Conservation (phyloP, 1,140 invertebrate genomes). For the Scaptomyza pallida region DNA sequence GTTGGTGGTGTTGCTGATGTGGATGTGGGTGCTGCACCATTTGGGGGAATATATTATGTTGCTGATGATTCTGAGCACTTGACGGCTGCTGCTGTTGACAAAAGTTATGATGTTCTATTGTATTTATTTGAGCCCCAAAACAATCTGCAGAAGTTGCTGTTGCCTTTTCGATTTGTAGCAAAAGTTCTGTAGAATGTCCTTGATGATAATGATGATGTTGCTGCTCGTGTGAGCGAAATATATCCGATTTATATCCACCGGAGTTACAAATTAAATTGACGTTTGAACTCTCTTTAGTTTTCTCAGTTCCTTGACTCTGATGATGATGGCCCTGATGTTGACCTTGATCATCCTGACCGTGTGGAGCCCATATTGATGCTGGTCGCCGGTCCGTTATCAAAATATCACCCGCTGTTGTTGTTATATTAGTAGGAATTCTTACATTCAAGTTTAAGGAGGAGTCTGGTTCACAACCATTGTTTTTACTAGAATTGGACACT, state of each 20-base stretch:
- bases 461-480: slow-evolving; percentile 74
- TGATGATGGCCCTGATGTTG: no score
- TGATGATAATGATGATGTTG: slow-evolving; percentile 12
- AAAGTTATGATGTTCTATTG: slow-evolving; percentile 41
- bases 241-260: slow-evolving; percentile 4
- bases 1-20: slow-evolving; percentile 44
- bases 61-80: slow-evolving; percentile 58
- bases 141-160: not conserved
- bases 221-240: slow-evolving; percentile 28
- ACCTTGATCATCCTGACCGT: slow-evolving; percentile 8
- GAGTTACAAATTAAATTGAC: slow-evolving; percentile 16
- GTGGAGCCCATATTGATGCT: slow-evolving; percentile 60
- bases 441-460: slow-evolving; percentile 65
- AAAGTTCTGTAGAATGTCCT: slow-evolving; percentile 39
- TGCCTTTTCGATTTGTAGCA: slow-evolving; percentile 66
- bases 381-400: slow-evolving; percentile 45
- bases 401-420: slow-evolving; percentile 69
- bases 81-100: slow-evolving; percentile 53
- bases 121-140: slow-evolving; percentile 38
- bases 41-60: slow-evolving; percentile 51
- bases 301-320: no score
- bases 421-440: slow-evolving; percentile 71
- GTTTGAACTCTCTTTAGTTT: not conserved
- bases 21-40: slow-evolving; percentile 47
- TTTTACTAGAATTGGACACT: slow-evolving; percentile 58